Evolutionary conservation across 2,797 vertebrate species (phyloP), one percentile per base, ranked within the genome.

Genomic region (Tarsius wallacei): DNA sequence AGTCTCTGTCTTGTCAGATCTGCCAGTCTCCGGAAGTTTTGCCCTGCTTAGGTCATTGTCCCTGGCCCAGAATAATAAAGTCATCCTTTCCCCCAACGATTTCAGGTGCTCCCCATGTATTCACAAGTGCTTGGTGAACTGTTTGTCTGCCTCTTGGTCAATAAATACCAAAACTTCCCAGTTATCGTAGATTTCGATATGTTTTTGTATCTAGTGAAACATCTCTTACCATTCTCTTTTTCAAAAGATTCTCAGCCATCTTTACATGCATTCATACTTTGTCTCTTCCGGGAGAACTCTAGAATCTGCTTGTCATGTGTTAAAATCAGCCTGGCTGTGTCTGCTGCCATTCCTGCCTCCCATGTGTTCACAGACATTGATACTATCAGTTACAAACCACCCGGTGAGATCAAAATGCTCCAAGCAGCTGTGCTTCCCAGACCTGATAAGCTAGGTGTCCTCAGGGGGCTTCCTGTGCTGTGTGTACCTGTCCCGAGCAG

Each of bases 201-300:
- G 6, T 77, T 86, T 77, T 33, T n/a, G 8, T 49, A 42, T 42
- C 70, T 87, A 31, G 1, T 59, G 42, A 17, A 21, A 85, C 21
- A 51, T 19, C 55, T 93, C 47, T 31, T 78, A 28, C 51, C 51
- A 33, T 91, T 57, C 24, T 94, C 84, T 90, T 57, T 73, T 82
- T 28, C 61, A 71, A 63, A 77, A 28, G 47, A 26, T 66, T 49
- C n/a, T 93, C 14, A 6, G 74, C 9, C 21, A 11, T 66, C 68
- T 17, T 93, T 78, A 55, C 12, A 42, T 42, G 42, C 42, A 36
- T 42, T 81, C 36, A 7, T 7, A 64, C 2, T 77, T 90, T 61
- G 63, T 93, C 61, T 93, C 63, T 71, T 63, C 53, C 17, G 59
- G 21, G 80, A 84, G 53, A 91, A 36, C 36, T 21, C 66, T 59